Conservation (phyloP, 2,797 vertebrate genomes). For the Alauda arvensis region DNA sequence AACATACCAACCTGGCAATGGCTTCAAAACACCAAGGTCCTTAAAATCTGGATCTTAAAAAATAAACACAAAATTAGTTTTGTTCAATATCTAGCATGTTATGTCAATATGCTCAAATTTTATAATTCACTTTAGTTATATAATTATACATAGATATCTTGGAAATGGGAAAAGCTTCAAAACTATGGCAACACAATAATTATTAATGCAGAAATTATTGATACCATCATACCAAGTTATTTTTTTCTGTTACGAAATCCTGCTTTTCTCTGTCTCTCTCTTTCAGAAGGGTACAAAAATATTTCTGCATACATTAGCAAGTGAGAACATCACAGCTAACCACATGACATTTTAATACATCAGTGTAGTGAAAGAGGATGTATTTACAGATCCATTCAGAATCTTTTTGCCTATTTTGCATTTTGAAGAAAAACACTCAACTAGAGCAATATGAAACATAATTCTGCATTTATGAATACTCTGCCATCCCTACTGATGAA, state of each 20-base stretch:
- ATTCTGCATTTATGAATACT: not conserved
- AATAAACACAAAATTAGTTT: conserved; percentile 70
- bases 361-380: not conserved
- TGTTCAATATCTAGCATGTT: not conserved
- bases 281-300: conserved; percentile 3
- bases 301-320: not conserved
- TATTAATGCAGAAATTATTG: not conserved
- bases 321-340: not conserved
- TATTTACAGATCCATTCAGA: conserved; percentile 4
- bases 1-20: conserved; percentile 93
- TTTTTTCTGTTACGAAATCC: not conserved
- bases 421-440: not conserved
- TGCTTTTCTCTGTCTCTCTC: not conserved
- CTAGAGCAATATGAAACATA: not conserved
- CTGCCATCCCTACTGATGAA: not conserved
- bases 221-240: not conserved
- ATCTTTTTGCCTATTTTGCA: not conserved
- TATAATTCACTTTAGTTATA: not conserved
- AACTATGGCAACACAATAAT: not conserved
- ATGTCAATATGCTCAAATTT: not conserved
- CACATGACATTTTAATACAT: conserved; percentile 1
- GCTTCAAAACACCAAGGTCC: conserved; percentile 92
- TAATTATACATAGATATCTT: not conserved
- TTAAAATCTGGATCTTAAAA: conserved; percentile 98
- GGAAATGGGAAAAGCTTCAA: not conserved